Conservation (phyloP, 2,797 vertebrate species). For the Chaunax sp. region DNA sequence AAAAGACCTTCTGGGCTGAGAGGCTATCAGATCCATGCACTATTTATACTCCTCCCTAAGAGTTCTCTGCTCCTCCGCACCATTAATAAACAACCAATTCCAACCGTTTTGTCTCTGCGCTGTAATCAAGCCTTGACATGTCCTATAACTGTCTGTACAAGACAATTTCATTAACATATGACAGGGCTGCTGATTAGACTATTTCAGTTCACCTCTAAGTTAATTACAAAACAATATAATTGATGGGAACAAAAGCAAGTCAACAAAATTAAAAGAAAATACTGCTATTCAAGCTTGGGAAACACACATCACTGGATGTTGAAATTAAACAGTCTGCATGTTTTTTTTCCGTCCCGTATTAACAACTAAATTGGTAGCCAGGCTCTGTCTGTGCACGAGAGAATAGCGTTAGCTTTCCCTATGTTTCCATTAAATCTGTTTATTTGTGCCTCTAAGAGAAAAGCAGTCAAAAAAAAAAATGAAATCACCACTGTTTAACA, state of each 20-base stretch:
- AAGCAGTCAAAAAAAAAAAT: constrained; percentile 7
- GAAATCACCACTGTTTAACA: not conserved
- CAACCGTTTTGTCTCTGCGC: not conserved
- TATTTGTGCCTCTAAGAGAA: constrained; percentile 13
- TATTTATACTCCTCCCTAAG: constrained; percentile 47
- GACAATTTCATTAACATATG: constrained; percentile 33
- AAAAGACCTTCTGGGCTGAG: constrained; percentile 56
- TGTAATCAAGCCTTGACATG: not conserved
- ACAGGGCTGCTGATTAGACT: constrained; percentile 9
- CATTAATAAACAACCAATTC: constrained; percentile 55
- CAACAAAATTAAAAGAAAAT: constrained; percentile 19
- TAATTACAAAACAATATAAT: constrained; percentile 5
- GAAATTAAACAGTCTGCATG: constrained; percentile 16
- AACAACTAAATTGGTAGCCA: constrained; percentile 35
- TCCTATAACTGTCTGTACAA: not conserved
- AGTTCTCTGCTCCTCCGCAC: constrained; percentile 29
- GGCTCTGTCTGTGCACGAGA: constrained; percentile 1
- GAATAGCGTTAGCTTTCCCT: constrained; percentile 33
- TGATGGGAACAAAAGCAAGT: constrained; percentile 11
- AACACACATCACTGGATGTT: not conserved
- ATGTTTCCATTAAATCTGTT: constrained; percentile 30
- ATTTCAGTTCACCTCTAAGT: constrained; percentile 4
- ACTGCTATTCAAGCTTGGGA: not conserved
- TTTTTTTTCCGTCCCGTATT: constrained; percentile 21
- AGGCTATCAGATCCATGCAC: constrained; percentile 44